Base-by-base conservation (phyloP, 2,797 vertebrate species). In the Trachurus trachurus region DNA sequence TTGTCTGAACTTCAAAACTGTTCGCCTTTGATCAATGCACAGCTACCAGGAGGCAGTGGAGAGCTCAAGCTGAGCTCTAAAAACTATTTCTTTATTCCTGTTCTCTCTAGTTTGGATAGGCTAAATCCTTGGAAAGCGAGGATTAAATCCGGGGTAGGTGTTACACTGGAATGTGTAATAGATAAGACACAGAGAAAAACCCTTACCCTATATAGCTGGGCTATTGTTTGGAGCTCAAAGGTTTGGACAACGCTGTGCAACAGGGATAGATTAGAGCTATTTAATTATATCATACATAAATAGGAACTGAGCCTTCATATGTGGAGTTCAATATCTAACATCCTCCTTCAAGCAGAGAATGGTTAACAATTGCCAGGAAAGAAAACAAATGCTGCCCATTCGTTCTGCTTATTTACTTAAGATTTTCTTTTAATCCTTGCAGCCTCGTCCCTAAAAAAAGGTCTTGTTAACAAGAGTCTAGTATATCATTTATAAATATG, bases 21-120 rank as follows among this genome's bases (percentile, higher is more conserved):
- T 47, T 82, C 56, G n/a, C 39, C 82, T 90, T 90, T 89, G 87
- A 92, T 90, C 82, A 87, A 63, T 45, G 57, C 66, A 54, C 73
- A 58, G 66, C 70, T 44, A 80, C 57, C 62, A 84, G 73, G 70
- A 84, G 76, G 74, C 57, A 63, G 61, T 22, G 40, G 67, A 70
- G 74, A 88, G 78, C 74, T 77, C 63, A 71, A 66, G 62, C 76
- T 70, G 69, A 85, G 84, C 47, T 81, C 66, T 57, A 60, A 60
- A 72, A 76, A 63, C 37, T 16, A 21, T 56, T 66, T 42, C 12
- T 69, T 60, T 49, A 31, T 49, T 4, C 53, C 34, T 57, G 52
- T 42, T 39, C 47, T 65, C 67, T 80, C 6, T 71, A 53, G 76
- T 81, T 81, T 50, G 78, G 57, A 66, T 78, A 80, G 78, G 57